phyloP scores from a whole-genome alignment of 2,888 invertebrate genomes.

The Esperia sulphurella region DNA sequence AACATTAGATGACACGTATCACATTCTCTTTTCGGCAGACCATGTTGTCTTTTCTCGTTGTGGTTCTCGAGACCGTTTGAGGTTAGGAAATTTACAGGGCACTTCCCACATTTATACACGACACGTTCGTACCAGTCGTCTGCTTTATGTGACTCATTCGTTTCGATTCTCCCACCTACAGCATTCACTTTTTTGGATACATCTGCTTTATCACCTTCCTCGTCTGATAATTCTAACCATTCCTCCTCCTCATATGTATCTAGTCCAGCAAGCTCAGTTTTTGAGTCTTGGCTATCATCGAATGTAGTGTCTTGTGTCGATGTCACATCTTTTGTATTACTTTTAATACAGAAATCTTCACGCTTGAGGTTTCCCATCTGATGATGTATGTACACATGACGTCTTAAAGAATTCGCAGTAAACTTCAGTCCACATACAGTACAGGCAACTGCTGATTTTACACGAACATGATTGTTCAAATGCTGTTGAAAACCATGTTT shows the following conservation, averaged over 20 bases:
- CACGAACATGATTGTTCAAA: too few relatives aligned
- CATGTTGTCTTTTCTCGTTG: background rate
- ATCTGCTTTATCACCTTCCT: background rate
- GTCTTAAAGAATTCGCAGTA: background rate
- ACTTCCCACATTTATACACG: background rate
- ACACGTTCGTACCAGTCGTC: too few relatives aligned
- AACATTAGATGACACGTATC: background rate
- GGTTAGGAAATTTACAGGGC: background rate
- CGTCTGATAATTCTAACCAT: background rate
- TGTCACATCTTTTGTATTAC: too few relatives aligned
- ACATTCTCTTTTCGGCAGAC: background rate
- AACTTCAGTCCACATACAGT: background rate
- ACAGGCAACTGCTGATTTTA: background rate
- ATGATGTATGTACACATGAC: background rate
- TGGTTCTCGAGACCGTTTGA: background rate
- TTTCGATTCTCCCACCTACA: too few relatives aligned
- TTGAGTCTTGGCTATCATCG: too few relatives aligned
- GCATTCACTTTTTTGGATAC: background rate
- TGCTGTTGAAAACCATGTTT: too few relatives aligned
- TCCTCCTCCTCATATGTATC: background rate
- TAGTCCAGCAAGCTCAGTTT: too few relatives aligned
- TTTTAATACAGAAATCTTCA: background rate
- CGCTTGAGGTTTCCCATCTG: background rate
- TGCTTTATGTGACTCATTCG: too few relatives aligned
- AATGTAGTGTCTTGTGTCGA: too few relatives aligned